These are phyloP conservation scores for Spinus olivaceus DNA, from an alignment of 2,797 vertebrate species.

Conservation along the genomic window DNA sequence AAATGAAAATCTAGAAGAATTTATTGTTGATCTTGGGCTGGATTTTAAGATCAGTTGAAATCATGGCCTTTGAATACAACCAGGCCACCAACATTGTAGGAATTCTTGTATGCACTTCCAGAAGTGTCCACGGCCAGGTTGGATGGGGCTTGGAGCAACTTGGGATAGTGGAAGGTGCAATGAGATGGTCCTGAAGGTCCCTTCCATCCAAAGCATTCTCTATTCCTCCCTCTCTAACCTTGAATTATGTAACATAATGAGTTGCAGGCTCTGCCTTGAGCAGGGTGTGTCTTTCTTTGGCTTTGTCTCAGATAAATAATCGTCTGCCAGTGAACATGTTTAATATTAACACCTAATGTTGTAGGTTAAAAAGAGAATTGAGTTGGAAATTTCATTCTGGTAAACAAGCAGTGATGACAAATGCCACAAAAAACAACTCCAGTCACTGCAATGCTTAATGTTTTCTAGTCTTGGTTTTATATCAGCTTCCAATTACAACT, in stretches of 20 bases:
- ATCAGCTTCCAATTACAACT: background rate
- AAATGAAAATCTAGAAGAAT: background rate
- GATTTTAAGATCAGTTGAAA: background rate
- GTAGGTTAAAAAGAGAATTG: background rate
- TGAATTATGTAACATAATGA: background rate
- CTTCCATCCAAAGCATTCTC: background rate
- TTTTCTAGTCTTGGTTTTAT: background rate
- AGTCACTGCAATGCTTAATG: background rate
- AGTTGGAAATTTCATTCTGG: background rate
- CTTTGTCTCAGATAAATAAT: background rate
- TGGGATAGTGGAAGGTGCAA: background rate
- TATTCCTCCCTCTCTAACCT: background rate
- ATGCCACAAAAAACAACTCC: background rate
- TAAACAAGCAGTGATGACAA: slow-evolving; percentile 24
- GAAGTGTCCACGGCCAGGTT: background rate
- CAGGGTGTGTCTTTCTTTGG: background rate
- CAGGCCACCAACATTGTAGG: background rate
- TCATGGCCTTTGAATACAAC: background rate
- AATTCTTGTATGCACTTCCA: background rate
- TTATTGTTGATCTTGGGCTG: background rate
- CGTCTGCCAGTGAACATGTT: background rate
- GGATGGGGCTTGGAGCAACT: background rate
- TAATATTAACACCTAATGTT: slow-evolving; percentile 3
- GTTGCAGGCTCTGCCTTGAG: background rate
- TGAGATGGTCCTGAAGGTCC: background rate